Evolutionary conservation across 2,888 invertebrate genomes (phyloP).

Genomic region (Esperia sulphurella): DNA sequence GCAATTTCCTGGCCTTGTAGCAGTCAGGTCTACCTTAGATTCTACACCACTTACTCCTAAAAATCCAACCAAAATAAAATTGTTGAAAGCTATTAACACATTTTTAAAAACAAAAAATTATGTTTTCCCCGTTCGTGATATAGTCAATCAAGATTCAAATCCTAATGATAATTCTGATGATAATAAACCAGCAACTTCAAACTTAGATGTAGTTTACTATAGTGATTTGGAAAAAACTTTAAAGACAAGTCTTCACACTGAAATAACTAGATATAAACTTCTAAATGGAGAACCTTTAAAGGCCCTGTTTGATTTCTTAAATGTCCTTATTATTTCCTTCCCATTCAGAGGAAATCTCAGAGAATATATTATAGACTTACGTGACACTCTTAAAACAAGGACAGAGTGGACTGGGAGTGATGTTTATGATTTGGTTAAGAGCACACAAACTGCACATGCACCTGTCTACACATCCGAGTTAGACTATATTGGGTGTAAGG

Average conservation of each 20-base stretch:
- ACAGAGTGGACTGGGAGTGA: conserved; percentile 79
- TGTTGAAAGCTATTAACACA: conserved; percentile 72
- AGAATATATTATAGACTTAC: conserved; percentile 81
- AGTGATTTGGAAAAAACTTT: conserved; percentile 93
- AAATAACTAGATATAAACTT: conserved; percentile 84
- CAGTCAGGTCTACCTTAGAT: conserved; percentile 57
- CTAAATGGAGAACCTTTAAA: conserved; percentile 85
- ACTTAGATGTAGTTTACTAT: conserved; percentile 85
- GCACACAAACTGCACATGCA: conserved; percentile 72
- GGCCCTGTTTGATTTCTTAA: conserved; percentile 87
- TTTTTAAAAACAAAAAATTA: conserved; percentile 71
- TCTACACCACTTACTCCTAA: conserved; percentile 55
- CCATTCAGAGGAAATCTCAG: conserved; percentile 86
- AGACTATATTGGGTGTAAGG: conserved; percentile 89
- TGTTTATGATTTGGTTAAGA: conserved; percentile 77
- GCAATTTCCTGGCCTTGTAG: conserved; percentile 77
- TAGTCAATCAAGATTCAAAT: conserved; percentile 27
- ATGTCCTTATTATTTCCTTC: conserved; percentile 86
- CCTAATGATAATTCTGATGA: conserved; percentile 33
- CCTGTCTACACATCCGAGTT: conserved; percentile 76
- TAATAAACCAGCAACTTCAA: conserved; percentile 21
- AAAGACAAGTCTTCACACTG: conserved; percentile 89
- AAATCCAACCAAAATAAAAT: conserved; percentile 56
- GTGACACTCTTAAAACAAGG: conserved; percentile 69
- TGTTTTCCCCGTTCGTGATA: conserved; percentile 48